Percentiles rank a stretch among this genome's conserved stretches.
These are phyloP conservation scores for Amblyjoppa fuscipennis DNA, from an alignment of 2,888 invertebrate genomes.

Conservation along the genomic window DNA sequence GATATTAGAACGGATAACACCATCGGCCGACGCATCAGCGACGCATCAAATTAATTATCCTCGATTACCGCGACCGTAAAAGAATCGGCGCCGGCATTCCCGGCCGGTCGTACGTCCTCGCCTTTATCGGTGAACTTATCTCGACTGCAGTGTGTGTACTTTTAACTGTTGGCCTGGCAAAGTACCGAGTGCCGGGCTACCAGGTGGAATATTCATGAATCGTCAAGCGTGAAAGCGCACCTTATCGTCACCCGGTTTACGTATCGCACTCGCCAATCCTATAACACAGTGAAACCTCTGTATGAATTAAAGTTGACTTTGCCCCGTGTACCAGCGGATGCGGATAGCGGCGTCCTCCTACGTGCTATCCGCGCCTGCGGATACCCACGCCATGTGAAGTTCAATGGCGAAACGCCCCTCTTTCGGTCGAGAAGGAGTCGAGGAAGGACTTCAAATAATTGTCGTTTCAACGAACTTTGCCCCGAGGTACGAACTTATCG, in stretches of 20 bases:
- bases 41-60: slow-evolving; percentile 59
- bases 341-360: not conserved
- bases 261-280: slow-evolving; percentile 23
- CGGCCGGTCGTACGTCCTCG: slow-evolving; percentile 22
- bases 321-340: not conserved
- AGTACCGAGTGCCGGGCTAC: not conserved
- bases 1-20: slow-evolving; percentile 39
- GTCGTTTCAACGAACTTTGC: slow-evolving; percentile 14
- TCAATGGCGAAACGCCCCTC: not conserved
- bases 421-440: not conserved
- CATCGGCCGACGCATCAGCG: slow-evolving; percentile 40
- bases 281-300: slow-evolving; percentile 30
- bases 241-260: slow-evolving; percentile 48
- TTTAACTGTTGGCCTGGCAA: slow-evolving; percentile 30
- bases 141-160: slow-evolving; percentile 14
- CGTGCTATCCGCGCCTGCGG: not conserved
- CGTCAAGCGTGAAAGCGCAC: slow-evolving; percentile 46
- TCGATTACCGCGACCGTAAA: slow-evolving; percentile 15
- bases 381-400: not conserved
- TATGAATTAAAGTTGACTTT: slow-evolving; percentile 34
- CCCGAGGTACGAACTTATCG: slow-evolving; percentile 29
- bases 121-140: slow-evolving; percentile 40
- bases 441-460: slow-evolving; percentile 36
- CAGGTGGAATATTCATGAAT: slow-evolving; percentile 66
- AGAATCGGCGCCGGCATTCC: slow-evolving; percentile 25